Percentiles rank a stretch among this genome's conserved stretches.
phyloP scores from a whole-genome alignment of 2,113 vertebrate species.

The Craseonycteris thonglongyai region DNA sequence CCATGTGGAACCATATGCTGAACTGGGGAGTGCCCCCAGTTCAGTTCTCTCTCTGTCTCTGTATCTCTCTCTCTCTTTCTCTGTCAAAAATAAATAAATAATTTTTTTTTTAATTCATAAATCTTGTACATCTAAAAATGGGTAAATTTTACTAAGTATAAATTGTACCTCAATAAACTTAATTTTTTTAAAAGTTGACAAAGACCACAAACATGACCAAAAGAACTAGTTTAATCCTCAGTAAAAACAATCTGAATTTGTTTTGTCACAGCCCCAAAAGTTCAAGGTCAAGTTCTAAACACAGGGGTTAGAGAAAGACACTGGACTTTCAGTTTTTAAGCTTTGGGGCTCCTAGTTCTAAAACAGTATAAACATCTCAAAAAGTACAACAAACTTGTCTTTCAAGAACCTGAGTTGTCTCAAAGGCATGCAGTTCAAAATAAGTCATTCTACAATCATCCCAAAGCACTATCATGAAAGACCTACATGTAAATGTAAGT shows the following conservation, averaged over 20 bases:
- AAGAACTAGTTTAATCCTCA: background rate
- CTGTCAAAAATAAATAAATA: too few relatives aligned
- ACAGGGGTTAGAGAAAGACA: background rate
- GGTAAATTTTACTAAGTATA: background rate
- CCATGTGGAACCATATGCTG: too few relatives aligned
- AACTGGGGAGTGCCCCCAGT: too few relatives aligned
- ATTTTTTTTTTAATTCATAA: too few relatives aligned
- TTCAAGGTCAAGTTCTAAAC: background rate
- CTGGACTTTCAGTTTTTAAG: background rate
- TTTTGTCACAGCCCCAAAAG: background rate
- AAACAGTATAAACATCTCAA: background rate
- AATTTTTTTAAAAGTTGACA: background rate
- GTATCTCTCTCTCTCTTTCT: too few relatives aligned
- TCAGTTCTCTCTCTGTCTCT: too few relatives aligned
- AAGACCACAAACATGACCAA: background rate
- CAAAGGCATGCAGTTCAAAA: background rate
- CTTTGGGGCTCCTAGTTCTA: background rate
- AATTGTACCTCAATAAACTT: background rate
- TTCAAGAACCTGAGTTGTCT: background rate
- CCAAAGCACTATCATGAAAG: background rate
- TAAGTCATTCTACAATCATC: background rate
- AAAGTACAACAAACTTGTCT: background rate
- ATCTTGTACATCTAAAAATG: background rate
- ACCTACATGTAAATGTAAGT: background rate
- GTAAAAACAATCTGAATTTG: background rate